Percentiles rank a stretch among this genome's conserved stretches.
These are phyloP conservation scores for Amiota mariae DNA, from an alignment of 2,888 invertebrate species.

Conservation along the genomic window DNA sequence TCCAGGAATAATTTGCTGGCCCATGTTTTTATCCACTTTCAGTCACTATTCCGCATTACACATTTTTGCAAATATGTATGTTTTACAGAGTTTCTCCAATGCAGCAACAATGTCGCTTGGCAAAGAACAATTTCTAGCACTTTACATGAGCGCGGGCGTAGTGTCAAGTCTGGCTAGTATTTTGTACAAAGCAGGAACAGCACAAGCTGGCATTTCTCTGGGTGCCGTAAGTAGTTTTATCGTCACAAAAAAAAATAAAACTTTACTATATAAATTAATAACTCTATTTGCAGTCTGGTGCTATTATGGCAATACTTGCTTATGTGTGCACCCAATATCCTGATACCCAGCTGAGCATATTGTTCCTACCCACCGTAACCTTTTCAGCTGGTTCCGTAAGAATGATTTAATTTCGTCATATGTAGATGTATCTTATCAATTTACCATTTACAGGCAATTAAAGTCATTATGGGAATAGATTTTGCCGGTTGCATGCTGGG, in stretches of 20 bases:
- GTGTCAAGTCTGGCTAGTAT: conserved; percentile 90
- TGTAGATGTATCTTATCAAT: neutral
- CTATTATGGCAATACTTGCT: conserved; percentile 91
- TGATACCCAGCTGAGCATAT: conserved; percentile 88
- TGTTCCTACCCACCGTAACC: conserved; percentile 90
- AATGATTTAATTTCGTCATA: no score
- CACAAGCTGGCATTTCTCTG: conserved; percentile 85
- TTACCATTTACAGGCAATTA: conserved; percentile 81
- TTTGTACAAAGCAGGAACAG: conserved; percentile 82
- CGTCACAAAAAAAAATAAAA: neutral
- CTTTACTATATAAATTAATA: neutral
- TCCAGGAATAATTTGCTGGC: conserved; percentile 83
- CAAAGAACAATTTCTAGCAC: conserved; percentile 91
- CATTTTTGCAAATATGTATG: conserved; percentile 96
- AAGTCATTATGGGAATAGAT: conserved; percentile 89
- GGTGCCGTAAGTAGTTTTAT: conserved; percentile 85
- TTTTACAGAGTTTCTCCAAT: conserved; percentile 85
- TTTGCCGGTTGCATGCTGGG: conserved; percentile 86
- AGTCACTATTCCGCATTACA: conserved; percentile 93
- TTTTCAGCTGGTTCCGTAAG: conserved; percentile 90
- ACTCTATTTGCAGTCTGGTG: conserved; percentile 85
- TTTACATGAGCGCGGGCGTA: conserved; percentile 92
- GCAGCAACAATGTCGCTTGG: conserved; percentile 83
- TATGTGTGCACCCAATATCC: conserved; percentile 92
- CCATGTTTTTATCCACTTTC: conserved; percentile 95